Conservation (phyloP, 2,888 invertebrate species). For the Synergus itoensis region DNA sequence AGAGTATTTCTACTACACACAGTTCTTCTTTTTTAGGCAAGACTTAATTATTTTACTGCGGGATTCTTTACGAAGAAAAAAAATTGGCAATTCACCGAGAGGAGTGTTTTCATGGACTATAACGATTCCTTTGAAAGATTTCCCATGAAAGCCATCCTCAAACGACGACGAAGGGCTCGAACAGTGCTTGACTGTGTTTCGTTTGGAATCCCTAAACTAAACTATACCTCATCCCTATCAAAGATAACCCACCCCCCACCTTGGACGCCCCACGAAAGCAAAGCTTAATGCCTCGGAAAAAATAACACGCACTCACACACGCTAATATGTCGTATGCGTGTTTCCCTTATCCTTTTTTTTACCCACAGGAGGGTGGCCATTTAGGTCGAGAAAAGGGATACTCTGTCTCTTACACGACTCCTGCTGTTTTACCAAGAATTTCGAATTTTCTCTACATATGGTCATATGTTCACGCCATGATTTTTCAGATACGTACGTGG, state of each 20-base stretch:
- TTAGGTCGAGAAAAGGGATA: constrained; percentile 71
- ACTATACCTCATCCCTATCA: constrained; percentile 70
- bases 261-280: constrained; percentile 65
- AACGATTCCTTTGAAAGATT: constrained; percentile 51
- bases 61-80: not conserved
- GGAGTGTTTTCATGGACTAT: constrained; percentile 40
- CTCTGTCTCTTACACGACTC: constrained; percentile 66
- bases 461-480: constrained; percentile 25
- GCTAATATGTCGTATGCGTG: constrained; percentile 54
- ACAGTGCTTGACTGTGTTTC: constrained; percentile 65
- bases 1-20: not conserved
- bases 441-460: constrained; percentile 18
- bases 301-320: constrained; percentile 72
- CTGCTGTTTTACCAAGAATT: constrained; percentile 40
- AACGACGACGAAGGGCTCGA: constrained; percentile 52
- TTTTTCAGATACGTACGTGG: not conserved
- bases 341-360: constrained; percentile 65
- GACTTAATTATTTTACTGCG: not conserved
- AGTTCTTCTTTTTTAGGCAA: not conserved
- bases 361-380: constrained; percentile 70
- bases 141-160: constrained; percentile 51
- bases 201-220: constrained; percentile 70
- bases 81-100: constrained; percentile 35
- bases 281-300: constrained; percentile 77
- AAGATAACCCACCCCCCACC: constrained; percentile 65